phyloP scores from a whole-genome alignment of 2,797 vertebrate genomes.

The Podarcis lilfordi region DNA sequence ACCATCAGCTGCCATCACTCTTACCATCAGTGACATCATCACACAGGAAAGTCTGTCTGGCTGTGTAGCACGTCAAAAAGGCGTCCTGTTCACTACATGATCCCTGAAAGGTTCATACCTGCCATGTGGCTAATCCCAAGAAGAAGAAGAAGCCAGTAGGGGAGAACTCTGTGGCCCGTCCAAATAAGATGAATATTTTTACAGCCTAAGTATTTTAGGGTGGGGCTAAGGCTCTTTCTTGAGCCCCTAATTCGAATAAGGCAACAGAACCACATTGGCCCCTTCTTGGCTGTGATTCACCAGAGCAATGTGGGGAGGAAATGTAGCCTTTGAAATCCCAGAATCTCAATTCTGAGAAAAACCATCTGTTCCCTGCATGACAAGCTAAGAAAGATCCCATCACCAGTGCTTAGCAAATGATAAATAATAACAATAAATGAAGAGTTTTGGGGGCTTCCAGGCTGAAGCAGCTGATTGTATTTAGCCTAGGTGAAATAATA shows the following conservation, averaged over 20 bases:
- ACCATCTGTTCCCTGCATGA: conserved; percentile 52
- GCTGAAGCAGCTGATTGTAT: conserved; percentile 55
- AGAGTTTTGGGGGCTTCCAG: conserved; percentile 51
- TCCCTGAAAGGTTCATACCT: not conserved
- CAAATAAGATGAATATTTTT: not conserved
- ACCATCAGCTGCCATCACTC: not conserved
- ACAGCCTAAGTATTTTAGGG: not conserved
- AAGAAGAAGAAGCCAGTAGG: not conserved
- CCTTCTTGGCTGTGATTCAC: conserved; percentile 21
- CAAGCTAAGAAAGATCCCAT: conserved; percentile 29
- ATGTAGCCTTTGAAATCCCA: conserved; percentile 43
- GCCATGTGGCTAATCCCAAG: not conserved
- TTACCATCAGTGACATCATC: not conserved
- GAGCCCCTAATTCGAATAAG: not conserved
- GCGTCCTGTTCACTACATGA: not conserved
- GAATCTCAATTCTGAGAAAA: conserved; percentile 43
- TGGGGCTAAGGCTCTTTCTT: not conserved
- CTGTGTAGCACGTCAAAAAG: not conserved
- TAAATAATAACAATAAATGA: conserved; percentile 53
- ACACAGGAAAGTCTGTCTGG: not conserved
- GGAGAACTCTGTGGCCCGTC: not conserved
- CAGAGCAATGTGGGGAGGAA: conserved; percentile 19
- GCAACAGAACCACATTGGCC: conserved; percentile 3
- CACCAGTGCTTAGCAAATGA: conserved; percentile 24
- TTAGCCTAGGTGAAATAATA: conserved; percentile 62